Evolutionary conservation across 2,888 invertebrate genomes (phyloP).

Genomic region (Synanthedon vespiformis): DNA sequence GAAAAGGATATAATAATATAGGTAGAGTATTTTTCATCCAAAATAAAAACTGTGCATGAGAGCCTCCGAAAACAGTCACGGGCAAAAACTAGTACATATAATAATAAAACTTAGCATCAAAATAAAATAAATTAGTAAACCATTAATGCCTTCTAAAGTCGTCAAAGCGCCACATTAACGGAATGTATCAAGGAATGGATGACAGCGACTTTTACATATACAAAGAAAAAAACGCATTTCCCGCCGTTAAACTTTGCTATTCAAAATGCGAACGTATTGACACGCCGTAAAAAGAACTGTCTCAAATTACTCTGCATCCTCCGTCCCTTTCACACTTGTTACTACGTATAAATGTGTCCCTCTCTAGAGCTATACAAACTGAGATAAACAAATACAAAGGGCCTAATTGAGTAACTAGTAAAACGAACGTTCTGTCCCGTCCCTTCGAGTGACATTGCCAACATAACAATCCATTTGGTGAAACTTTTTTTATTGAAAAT

Average conservation of each 20-base stretch:
- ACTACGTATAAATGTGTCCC: slow-evolving; percentile 21
- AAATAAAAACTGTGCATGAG: too few relatives aligned
- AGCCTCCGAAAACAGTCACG: too few relatives aligned
- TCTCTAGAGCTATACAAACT: slow-evolving; percentile 59
- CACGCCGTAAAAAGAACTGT: slow-evolving; percentile 66
- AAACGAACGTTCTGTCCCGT: slow-evolving; percentile 64
- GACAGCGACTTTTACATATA: slow-evolving; percentile 49
- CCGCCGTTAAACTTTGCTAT: slow-evolving; percentile 65
- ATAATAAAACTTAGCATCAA: too few relatives aligned
- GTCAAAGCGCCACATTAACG: slow-evolving; percentile 27
- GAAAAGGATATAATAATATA: too few relatives aligned
- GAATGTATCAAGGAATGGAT: slow-evolving; percentile 52
- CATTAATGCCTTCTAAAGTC: slow-evolving; percentile 7
- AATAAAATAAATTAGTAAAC: slow-evolving; percentile 1
- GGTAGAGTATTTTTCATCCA: too few relatives aligned
- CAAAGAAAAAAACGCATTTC: slow-evolving; percentile 61
- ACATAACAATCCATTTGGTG: slow-evolving; percentile 12
- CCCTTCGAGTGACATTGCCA: slow-evolving; percentile 49
- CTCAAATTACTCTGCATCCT: slow-evolving; percentile 63
- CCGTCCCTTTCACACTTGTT: slow-evolving; percentile 23
- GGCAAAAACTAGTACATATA: too few relatives aligned
- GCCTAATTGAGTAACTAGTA: slow-evolving; percentile 73
- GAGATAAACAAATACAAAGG: slow-evolving; percentile 72
- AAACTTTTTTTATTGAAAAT: slow-evolving; percentile 12
- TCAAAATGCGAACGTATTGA: slow-evolving; percentile 69